Evolutionary conservation across 2,888 invertebrate genomes (phyloP).

Genomic region (Notocelia uddmanniana): DNA sequence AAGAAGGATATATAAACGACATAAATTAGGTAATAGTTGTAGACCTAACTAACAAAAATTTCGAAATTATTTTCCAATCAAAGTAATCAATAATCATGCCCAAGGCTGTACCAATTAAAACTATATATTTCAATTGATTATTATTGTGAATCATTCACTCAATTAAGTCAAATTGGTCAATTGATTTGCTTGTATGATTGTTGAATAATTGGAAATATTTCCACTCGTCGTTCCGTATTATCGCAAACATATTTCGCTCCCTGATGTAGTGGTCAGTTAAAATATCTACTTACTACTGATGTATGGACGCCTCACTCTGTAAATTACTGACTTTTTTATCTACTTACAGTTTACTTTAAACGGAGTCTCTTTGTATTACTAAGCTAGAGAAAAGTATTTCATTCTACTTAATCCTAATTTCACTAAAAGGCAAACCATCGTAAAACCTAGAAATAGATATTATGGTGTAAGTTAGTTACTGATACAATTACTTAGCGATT

Average conservation of each 20-base stretch:
- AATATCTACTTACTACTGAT: not conserved
- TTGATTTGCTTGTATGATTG: not conserved
- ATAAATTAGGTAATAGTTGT: not conserved
- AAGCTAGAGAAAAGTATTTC: not conserved
- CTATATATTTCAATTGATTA: conserved; percentile 26
- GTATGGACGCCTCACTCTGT: not conserved
- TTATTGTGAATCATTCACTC: not conserved
- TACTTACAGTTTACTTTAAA: not conserved
- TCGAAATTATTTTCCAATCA: not conserved
- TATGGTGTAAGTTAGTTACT: not conserved
- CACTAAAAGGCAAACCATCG: not conserved
- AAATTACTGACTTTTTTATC: too few species aligned
- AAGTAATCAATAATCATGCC: not conserved
- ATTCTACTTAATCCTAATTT: not conserved
- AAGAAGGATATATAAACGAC: not conserved
- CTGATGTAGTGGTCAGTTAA: not conserved
- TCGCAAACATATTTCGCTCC: not conserved
- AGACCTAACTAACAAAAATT: not conserved
- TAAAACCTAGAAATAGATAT: not conserved
- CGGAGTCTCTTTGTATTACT: not conserved
- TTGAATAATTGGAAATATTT: not conserved
- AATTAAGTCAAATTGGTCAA: conserved; percentile 14
- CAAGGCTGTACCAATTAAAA: conserved; percentile 8
- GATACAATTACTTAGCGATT: not conserved
- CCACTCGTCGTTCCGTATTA: conserved; percentile 12